These are phyloP conservation scores for Lerema accius DNA, from an alignment of 1,140 invertebrate genomes.

Conservation along the genomic window DNA sequence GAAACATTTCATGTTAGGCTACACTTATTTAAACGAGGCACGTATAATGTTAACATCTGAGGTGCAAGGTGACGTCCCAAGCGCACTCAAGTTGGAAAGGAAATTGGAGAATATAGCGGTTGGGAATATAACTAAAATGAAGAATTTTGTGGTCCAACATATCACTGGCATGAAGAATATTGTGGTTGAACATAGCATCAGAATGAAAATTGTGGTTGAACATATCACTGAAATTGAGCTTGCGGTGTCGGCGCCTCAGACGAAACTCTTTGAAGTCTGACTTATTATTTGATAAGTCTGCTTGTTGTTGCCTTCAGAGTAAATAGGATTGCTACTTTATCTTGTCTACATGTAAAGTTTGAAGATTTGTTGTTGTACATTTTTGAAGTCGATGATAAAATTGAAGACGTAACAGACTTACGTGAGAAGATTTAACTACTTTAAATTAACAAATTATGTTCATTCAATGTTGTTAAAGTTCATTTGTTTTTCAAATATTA, in stretches of 20 bases:
- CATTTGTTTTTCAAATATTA: too few relatives aligned
- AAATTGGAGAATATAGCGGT: slow-evolving; percentile 26
- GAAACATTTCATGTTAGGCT: slow-evolving; percentile 4
- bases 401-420: too few relatives aligned
- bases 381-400: slow-evolving; percentile 1
- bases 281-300: slow-evolving; percentile 23
- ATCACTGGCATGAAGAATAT: slow-evolving; percentile 29
- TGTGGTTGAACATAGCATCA: slow-evolving; percentile 27
- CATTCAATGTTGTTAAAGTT: too few relatives aligned
- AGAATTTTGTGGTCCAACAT: slow-evolving; percentile 28
- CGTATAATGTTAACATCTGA: slow-evolving; percentile 30
- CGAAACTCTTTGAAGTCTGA: slow-evolving; percentile 27
- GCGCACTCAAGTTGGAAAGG: slow-evolving; percentile 23
- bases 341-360: slow-evolving; percentile 22
- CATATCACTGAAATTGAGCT: slow-evolving; percentile 31
- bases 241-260: slow-evolving; percentile 28
- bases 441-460: background rate
- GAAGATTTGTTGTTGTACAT: slow-evolving; percentile 2
- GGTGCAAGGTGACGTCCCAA: slow-evolving; percentile 29
- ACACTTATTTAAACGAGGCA: slow-evolving; percentile 26
- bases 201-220: slow-evolving; percentile 32
- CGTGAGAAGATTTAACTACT: too few relatives aligned
- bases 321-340: slow-evolving; percentile 25
- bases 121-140: slow-evolving; percentile 30
- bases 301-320: slow-evolving; percentile 8